Evolutionary conservation across 2,797 vertebrate genomes (phyloP).

Genomic region (Mallotus villosus): DNA sequence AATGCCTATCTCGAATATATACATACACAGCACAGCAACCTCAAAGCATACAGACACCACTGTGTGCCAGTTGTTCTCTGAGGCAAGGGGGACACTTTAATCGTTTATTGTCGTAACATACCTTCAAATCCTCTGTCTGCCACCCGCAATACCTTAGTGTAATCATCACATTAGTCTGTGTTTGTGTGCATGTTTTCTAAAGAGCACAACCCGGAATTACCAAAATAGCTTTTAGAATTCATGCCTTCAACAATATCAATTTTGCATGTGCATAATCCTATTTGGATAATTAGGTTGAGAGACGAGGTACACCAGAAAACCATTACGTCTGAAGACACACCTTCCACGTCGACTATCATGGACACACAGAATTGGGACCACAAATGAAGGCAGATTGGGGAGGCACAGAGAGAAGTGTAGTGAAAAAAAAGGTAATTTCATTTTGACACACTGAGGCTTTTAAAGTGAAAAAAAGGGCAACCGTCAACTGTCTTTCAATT

Average conservation of each 20-base stretch:
- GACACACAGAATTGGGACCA: conserved; percentile 24
- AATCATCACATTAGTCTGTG: conserved; percentile 11
- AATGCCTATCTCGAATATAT: background rate
- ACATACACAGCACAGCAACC: background rate
- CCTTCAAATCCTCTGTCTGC: conserved; percentile 16
- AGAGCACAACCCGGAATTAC: conserved; percentile 3
- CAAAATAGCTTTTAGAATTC: background rate
- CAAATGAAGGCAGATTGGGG: conserved; percentile 14
- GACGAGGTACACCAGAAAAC: conserved; percentile 41
- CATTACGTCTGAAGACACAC: conserved; percentile 37
- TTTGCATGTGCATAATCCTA: conserved; percentile 46
- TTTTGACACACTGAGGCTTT: conserved; percentile 48
- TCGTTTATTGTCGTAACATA: conserved; percentile 21
- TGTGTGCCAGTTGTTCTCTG: too few species aligned
- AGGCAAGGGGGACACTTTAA: conserved; percentile 3
- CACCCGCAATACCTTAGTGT: conserved; percentile 30
- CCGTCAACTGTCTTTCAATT: conserved; percentile 51
- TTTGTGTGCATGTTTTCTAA: background rate
- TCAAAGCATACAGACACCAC: background rate
- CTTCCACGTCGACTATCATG: conserved; percentile 28
- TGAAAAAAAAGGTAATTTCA: conserved; percentile 50
- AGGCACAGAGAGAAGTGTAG: conserved; percentile 17
- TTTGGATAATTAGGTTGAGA: conserved; percentile 47
- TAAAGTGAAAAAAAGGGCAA: conserved; percentile 26
- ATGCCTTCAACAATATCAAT: conserved; percentile 23